Evolutionary conservation across 2,888 invertebrate species (phyloP).

Genomic region (Ecdyonurus torrentis): DNA sequence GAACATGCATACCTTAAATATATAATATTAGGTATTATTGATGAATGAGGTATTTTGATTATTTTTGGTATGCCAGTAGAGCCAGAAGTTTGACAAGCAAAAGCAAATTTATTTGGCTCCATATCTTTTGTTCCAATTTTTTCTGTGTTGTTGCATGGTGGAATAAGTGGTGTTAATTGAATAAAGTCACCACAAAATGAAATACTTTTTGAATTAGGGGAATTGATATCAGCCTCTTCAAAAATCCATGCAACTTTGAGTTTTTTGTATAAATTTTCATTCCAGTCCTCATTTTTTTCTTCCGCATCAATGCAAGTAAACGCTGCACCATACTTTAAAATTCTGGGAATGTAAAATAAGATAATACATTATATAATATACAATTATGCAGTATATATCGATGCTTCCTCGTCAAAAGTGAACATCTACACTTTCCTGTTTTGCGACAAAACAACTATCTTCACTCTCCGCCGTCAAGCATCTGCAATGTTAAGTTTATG

Average conservation of each 20-base stretch:
- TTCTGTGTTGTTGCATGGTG: too few relatives aligned
- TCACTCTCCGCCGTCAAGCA: too few relatives aligned
- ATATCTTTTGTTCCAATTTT: too few relatives aligned
- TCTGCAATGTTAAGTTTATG: too few relatives aligned
- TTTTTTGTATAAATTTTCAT: not conserved
- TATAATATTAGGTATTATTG: not conserved
- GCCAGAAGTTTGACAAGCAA: not conserved
- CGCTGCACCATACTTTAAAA: not conserved
- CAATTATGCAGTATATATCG: too few relatives aligned
- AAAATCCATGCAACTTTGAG: not conserved
- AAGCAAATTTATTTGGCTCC: conserved; percentile 1
- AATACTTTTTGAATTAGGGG: not conserved
- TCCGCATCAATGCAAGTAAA: not conserved
- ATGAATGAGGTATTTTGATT: not conserved
- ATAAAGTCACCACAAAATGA: too few relatives aligned
- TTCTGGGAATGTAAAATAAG: not conserved
- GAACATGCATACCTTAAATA: not conserved
- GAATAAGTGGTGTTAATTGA: too few relatives aligned
- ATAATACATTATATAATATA: too few relatives aligned
- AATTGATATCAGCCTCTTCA: not conserved
- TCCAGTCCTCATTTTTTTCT: not conserved
- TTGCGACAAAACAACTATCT: too few relatives aligned
- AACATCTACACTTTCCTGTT: too few relatives aligned
- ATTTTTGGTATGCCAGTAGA: not conserved
- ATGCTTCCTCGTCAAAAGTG: too few relatives aligned